Conservation (phyloP, 2,113 vertebrate genomes). For the Platichthys flesus region DNA sequence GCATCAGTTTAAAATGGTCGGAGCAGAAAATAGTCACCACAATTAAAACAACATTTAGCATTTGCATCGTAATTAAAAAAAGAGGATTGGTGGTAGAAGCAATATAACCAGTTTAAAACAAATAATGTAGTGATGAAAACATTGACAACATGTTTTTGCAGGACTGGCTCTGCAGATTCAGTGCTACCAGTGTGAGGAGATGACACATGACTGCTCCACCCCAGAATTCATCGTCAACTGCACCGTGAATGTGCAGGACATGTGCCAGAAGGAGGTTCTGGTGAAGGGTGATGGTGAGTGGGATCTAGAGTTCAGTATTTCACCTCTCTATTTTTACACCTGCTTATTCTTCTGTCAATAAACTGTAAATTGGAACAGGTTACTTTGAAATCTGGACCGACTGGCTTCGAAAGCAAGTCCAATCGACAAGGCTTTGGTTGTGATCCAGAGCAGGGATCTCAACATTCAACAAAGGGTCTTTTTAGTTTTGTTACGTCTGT, state of each 20-base stretch:
- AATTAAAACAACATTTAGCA: neutral
- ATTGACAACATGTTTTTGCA: constrained; percentile 40
- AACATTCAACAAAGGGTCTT: neutral
- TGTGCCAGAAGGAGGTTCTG: constrained; percentile 98
- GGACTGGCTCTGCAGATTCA: constrained; percentile 94
- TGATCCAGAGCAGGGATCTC: neutral
- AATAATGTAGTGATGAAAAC: neutral
- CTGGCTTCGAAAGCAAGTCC: neutral
- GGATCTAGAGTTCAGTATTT: neutral
- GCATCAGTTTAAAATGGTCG: neutral
- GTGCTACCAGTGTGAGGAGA: constrained; percentile 98
- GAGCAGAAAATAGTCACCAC: neutral
- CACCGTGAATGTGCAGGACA: constrained; percentile 97
- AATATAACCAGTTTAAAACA: neutral
- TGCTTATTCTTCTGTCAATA: neutral
- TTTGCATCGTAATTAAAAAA: neutral
- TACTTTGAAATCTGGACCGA: neutral
- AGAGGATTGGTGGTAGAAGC: neutral
- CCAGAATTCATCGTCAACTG: constrained; percentile 97
- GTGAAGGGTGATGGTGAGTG: constrained; percentile 93
- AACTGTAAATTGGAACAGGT: neutral
- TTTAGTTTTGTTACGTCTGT: neutral
- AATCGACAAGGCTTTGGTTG: neutral
- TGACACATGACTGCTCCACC: constrained; percentile 93
- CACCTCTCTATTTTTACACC: neutral